Base-by-base conservation (phyloP, 2,888 invertebrate genomes). In the Lottia scabra region DNA sequence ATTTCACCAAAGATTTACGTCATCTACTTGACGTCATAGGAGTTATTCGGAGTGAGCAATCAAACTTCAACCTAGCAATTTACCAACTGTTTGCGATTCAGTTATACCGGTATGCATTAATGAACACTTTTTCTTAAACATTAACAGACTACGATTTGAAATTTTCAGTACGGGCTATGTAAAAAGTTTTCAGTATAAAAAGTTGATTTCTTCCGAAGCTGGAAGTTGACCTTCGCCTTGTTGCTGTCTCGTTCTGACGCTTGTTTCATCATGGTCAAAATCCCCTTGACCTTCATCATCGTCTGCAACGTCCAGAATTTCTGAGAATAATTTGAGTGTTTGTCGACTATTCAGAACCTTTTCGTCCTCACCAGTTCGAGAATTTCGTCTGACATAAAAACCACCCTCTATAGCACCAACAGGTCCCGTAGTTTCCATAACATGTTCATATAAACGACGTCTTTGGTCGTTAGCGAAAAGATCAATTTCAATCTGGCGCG, bases 401-500 rank as follows among this genome's bases (percentile, higher is more conserved):
- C 69, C 69, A 38, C 30, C 43, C 48, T 72, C 73, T 13, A 75
- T 48, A 46, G 71, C 70, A 38, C 74, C 70, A 26, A 38, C 27
- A 27, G 63, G 63, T 23, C 78, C 78, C 5, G 81, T 76, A 19
- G 78, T 79, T 26, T 81, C 83, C 86, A 88, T 85, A 30, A 87
- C 86, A 48, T 84, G 82, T 23, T 86, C 79, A 72, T 87, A 87
- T 68, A 88, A 77, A 15, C 84, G 83, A 46, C 86, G 78, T 23
- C 88, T 78, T 73, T 88, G 87, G 44, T 84, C 85, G 13, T 85
- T 88, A 26, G 86, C 88, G 56, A 83, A 76, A 62, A 89, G 78
- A 77, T 89, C 88, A n/a, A 89, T 86, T 75, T 89, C 87, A 64
- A 88, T 87, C 23, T 85, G 80, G 5, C 89, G 71, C 10, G 88